Percentiles rank a stretch among this genome's conserved stretches.
These are phyloP conservation scores for Aspidapion aeneum DNA, from an alignment of 2,888 invertebrate species.

Conservation along the genomic window DNA sequence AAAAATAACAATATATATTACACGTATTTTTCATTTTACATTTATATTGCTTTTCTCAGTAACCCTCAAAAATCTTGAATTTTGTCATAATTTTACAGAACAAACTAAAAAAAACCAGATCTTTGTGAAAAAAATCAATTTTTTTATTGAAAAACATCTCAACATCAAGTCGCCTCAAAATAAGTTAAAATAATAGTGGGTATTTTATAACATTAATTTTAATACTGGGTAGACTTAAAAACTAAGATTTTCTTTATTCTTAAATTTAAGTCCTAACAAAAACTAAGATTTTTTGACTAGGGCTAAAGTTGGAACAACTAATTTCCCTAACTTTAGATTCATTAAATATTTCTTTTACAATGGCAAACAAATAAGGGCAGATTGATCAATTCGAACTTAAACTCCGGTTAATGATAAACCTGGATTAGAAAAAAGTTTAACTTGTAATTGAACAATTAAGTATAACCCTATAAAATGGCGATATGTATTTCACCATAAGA, in stretches of 20 bases:
- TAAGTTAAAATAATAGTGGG: background rate
- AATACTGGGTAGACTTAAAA: background rate
- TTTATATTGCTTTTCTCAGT: background rate
- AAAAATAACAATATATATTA: slow-evolving; percentile 39
- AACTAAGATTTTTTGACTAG: no score
- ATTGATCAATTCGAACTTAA: no score
- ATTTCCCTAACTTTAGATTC: no score
- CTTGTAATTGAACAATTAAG: no score
- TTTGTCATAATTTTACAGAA: background rate
- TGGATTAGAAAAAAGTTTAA: no score
- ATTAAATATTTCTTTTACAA: no score
- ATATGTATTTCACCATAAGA: no score
- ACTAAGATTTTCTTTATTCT: background rate
- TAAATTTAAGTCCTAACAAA: background rate
- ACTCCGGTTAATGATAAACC: no score
- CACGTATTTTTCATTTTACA: slow-evolving; percentile 19
- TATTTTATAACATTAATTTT: background rate
- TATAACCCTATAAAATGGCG: no score
- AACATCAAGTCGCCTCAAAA: background rate
- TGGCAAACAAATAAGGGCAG: no score
- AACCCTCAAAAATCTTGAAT: background rate
- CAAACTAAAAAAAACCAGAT: background rate
- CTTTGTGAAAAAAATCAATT: background rate
- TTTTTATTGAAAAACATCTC: background rate
- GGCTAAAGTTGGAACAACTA: no score